Evolutionary conservation across 2,797 vertebrate species (phyloP), one percentile per base, ranked within the genome.

Genomic region (Luscinia megarhynchos): DNA sequence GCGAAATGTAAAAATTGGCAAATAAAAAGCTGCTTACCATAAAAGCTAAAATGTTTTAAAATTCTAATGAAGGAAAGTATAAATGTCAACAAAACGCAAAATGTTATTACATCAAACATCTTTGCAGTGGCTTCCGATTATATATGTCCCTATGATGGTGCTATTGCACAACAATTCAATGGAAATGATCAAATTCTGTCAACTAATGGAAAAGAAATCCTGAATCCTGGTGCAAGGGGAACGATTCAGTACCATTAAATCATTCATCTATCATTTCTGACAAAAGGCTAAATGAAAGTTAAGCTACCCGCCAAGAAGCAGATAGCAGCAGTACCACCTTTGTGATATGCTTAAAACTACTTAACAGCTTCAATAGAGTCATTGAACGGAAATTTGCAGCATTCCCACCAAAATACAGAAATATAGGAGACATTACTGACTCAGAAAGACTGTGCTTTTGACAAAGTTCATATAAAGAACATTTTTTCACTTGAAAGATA

Each of bases 191-290:
- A 86, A 68, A 88, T 86, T 92, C 50, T 81, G 34, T 59, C 36
- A 81, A 84, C 12, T 57, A 29, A 53, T 61, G 16, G 45, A 88
- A 80, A 45, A 63, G n/a, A 88, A 93, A 70, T 84, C 58, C 41
- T 84, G 62, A 88, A 46, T 78, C 46, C 21, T 86, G 38, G 29
- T 75, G 58, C 41, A 90, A 94, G 82, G 41, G 1, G 3, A 90
- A 51, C 6, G 84, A 41, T 53, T 77, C 48, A 45, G 63, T 40
- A 72, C 38, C 34, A 53, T 93, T 90, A 90, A 84, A 75, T 70
- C 20, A 81, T 64, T 84, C 61, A 90, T 90, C 69, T 75, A 74
- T 78, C 36, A 92, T 78, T 89, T 84, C 80, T 90, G 87, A 84
- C 68, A 95, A 84, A 96, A 86, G 0, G 9, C 9, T 90, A 64